phyloP scores from a whole-genome alignment of 2,888 invertebrate genomes.

The Achlya flavicornis region DNA sequence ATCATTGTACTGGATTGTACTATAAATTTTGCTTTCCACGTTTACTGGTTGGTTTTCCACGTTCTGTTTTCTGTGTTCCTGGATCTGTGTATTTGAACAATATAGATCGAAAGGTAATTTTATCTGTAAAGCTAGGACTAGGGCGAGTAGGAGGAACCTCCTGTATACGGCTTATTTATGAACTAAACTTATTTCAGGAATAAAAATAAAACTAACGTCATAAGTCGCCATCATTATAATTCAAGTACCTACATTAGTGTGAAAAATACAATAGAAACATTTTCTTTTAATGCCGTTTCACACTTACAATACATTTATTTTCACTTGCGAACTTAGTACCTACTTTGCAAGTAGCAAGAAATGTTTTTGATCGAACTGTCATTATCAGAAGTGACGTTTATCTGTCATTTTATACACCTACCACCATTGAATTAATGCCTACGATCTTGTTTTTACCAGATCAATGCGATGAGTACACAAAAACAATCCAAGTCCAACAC shows the following conservation, averaged over 20 bases:
- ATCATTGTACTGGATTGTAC: slow-evolving; percentile 62
- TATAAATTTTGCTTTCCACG: slow-evolving; percentile 43
- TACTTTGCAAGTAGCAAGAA: no score
- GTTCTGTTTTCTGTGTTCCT: slow-evolving; percentile 19
- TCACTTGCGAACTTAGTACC: neutral
- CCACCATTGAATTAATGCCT: no score
- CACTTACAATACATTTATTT: neutral
- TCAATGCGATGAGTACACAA: slow-evolving; percentile 15
- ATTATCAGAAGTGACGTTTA: no score
- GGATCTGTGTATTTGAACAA: slow-evolving; percentile 16
- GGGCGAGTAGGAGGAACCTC: neutral
- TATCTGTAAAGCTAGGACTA: neutral
- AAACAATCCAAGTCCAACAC: neutral
- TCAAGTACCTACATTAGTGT: neutral
- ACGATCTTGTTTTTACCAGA: neutral
- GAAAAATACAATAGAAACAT: neutral
- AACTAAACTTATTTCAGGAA: neutral
- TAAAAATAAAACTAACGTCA: neutral
- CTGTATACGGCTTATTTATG: no score
- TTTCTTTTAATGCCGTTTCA: slow-evolving; percentile 1
- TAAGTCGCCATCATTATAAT: neutral
- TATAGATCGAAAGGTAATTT: slow-evolving; percentile 15
- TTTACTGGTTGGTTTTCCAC: slow-evolving; percentile 21
- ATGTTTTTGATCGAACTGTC: no score
- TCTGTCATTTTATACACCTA: no score